phyloP scores from a whole-genome alignment of 2,113 vertebrate genomes.

The Oncorhynchus masou region DNA sequence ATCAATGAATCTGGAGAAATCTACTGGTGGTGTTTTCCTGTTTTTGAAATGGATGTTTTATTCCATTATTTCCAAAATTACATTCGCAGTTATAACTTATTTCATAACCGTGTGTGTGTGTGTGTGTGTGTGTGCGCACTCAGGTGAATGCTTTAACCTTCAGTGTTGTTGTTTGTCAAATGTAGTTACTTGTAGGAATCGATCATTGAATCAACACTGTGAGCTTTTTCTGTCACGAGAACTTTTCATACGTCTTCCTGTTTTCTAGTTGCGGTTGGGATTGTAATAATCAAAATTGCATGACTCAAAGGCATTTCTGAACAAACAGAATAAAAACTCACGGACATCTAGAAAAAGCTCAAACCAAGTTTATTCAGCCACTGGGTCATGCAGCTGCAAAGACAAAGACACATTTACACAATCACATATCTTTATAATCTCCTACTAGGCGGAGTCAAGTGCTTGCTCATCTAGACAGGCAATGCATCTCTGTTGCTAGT shows the following conservation, averaged over 20 bases:
- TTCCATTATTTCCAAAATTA: background rate
- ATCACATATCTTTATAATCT: too few species aligned
- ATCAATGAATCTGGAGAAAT: constrained; percentile 29
- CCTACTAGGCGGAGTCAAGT: too few species aligned
- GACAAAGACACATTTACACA: too few species aligned
- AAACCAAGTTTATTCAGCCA: too few species aligned
- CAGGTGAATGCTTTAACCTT: background rate
- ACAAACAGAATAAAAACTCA: too few species aligned
- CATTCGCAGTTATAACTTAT: background rate
- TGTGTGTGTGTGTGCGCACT: background rate
- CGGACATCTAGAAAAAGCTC: too few species aligned
- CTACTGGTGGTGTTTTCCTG: background rate
- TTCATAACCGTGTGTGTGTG: background rate
- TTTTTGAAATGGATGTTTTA: constrained; percentile 28
- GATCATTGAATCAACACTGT: background rate
- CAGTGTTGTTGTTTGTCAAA: background rate
- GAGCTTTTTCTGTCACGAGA: background rate
- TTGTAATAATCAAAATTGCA: background rate
- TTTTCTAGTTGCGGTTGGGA: background rate
- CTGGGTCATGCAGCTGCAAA: too few species aligned
- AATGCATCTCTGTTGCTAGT: too few species aligned
- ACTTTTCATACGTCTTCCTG: background rate
- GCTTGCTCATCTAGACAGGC: too few species aligned
- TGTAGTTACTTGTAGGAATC: background rate
- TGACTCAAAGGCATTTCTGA: background rate